Base-by-base conservation (phyloP, 2,113 vertebrate species). In the Ictidomys tridecemlineatus region DNA sequence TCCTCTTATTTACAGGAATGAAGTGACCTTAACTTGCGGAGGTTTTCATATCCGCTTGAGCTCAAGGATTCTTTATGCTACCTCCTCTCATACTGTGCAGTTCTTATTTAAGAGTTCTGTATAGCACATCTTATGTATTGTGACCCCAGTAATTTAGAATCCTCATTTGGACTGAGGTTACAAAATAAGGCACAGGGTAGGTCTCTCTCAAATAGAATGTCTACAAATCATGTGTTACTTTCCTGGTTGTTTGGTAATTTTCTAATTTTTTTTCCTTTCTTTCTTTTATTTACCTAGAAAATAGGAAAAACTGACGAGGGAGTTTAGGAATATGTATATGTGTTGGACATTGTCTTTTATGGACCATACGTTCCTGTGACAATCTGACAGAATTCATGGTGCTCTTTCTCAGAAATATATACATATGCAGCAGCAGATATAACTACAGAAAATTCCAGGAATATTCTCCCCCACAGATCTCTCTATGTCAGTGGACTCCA, bases 21-120 rank as follows among this genome's bases (percentile, higher is more conserved):
- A 94, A 95, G 42, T 87, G 93, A 97, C 89, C 84, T 95, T 94
- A 90, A 83, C 88, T 93, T 97, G 85, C 34, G 80, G 58, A 95
- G 61, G n/a, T 89, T 96, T 94, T 93, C 70, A 86, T 73, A 84
- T 48, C 65, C 26, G 37, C 89, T 93, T 56, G 58, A 89, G 69
- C 24, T 85, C 51, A 78, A 65, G 58, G 22, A 9, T 91, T 84
- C 92, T 92, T 53, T 78, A 61, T 16, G n/a, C 0, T 18, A 63
- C 10, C 11, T 7, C 32, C 4, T 92, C 28, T 42, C 58, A 85
- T 30, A 65, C 13, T 53, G 28, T 2, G 30, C 7, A 74, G 42
- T 17, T 85, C 14, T 90, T 89, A 26, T 56, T 95, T 94, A 86
- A 67, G 70, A 92, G 93, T 80, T 97, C 74, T 86, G 10, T 70